Evolutionary conservation across 2,888 invertebrate species (phyloP).

Genomic region (Cristatella mucedo): DNA sequence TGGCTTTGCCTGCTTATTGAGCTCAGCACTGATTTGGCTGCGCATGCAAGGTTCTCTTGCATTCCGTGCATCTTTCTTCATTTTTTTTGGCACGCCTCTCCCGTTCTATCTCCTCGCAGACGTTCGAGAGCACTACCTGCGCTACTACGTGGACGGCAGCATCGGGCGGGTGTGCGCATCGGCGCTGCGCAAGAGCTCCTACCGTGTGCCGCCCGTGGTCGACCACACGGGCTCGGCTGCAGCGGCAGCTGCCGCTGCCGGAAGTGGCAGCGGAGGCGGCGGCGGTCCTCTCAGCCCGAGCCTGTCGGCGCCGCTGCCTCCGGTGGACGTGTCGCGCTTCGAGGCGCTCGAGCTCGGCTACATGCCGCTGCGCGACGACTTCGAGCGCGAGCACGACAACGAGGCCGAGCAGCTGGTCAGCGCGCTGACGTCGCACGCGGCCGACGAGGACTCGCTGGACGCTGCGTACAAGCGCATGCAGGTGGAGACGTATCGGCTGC

Average conservation of each 20-base stretch:
- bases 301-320: conserved; percentile 54
- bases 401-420: conserved; percentile 80
- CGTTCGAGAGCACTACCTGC: conserved; percentile 76
- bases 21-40: too few species aligned
- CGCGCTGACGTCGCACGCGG: conserved; percentile 56
- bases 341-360: conserved; percentile 78
- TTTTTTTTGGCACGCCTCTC: too few species aligned
- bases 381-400: conserved; percentile 83
- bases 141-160: conserved; percentile 70
- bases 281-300: conserved; percentile 54
- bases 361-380: conserved; percentile 87
- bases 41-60: too few species aligned
- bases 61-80: too few species aligned
- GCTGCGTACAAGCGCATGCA: conserved; percentile 70
- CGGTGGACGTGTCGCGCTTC: conserved; percentile 58
- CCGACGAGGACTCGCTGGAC: conserved; percentile 69
- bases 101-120: conserved; percentile 45
- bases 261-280: not conserved
- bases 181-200: not conserved
- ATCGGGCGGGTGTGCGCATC: conserved; percentile 46
- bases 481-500: conserved; percentile 71
- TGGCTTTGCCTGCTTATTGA: too few species aligned
- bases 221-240: conserved; percentile 36
- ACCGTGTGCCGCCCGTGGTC: conserved; percentile 15
- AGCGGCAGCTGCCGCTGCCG: too few species aligned